Percentiles rank a stretch among this genome's conserved stretches.
phyloP scores from a whole-genome alignment of 2,797 vertebrate species.

The Coranthus polyacanthus region DNA sequence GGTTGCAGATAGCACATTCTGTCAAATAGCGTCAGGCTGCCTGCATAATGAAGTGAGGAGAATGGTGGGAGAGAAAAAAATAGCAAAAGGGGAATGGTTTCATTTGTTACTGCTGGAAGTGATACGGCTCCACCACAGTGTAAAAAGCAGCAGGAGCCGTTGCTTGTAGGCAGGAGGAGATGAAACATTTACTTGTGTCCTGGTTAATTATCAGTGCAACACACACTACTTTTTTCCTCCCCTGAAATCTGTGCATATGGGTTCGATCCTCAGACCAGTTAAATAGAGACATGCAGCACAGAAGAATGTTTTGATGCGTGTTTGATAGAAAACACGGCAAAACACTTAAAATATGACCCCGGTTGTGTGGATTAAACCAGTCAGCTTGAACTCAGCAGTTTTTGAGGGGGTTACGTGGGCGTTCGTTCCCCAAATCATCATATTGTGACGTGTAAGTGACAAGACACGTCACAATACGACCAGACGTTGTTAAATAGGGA shows the following conservation, averaged over 20 bases:
- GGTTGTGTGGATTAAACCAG: too few relatives aligned
- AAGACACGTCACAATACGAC: too few relatives aligned
- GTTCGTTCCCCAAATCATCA: too few relatives aligned
- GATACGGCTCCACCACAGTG: conserved; percentile 50
- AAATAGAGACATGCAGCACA: background rate
- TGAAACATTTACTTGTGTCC: conserved; percentile 76
- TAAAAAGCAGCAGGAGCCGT: conserved; percentile 51
- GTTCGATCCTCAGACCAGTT: background rate
- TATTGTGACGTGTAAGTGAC: too few relatives aligned
- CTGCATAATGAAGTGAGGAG: conserved; percentile 86
- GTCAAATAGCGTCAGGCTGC: conserved; percentile 86
- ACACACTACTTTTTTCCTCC: background rate
- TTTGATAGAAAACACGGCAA: too few relatives aligned
- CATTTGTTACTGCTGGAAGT: conserved; percentile 76
- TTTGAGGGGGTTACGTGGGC: too few relatives aligned
- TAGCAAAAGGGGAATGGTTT: conserved; percentile 56
- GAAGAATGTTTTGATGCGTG: too few relatives aligned
- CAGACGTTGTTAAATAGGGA: too few relatives aligned
- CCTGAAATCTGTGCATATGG: background rate
- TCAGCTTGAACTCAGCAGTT: too few relatives aligned
- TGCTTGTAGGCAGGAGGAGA: conserved; percentile 61
- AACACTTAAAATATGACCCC: too few relatives aligned
- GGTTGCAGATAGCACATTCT: conserved; percentile 87
- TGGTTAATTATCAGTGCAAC: conserved; percentile 74
- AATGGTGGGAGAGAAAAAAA: conserved; percentile 59